phyloP scores from a whole-genome alignment of 35 echinoderm and acorn worm species.

The Acanthaster planci region DNA sequence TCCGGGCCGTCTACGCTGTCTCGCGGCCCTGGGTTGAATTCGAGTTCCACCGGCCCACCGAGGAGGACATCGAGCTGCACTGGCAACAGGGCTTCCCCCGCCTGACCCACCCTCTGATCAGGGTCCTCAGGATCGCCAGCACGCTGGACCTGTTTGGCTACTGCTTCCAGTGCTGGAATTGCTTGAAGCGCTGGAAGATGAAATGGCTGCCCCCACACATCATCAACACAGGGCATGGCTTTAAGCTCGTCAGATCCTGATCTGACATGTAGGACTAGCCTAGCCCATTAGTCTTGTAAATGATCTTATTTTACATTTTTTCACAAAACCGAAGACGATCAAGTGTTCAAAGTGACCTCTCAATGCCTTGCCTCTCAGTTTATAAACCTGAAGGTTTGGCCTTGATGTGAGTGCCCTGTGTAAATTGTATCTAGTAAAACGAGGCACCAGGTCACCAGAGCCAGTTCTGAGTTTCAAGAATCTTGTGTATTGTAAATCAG shows the following conservation, averaged over 20 bases:
- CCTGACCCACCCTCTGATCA: slow-evolving; percentile 79
- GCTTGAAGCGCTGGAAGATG: slow-evolving; percentile 81
- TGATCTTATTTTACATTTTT: too few relatives aligned
- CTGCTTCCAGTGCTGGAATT: slow-evolving; percentile 62
- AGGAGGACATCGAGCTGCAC: slow-evolving; percentile 83
- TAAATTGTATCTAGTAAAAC: too few relatives aligned
- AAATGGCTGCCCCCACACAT: slow-evolving; percentile 90
- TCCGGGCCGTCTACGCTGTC: slow-evolving; percentile 72
- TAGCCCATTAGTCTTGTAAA: too few relatives aligned
- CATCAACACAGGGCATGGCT: slow-evolving; percentile 92
- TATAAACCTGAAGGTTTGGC: too few relatives aligned
- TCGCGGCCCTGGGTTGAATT: slow-evolving; percentile 86
- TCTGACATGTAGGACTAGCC: not conserved
- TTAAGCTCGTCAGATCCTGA: slow-evolving; percentile 90
- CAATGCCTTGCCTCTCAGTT: too few relatives aligned
- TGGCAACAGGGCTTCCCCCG: slow-evolving; percentile 91
- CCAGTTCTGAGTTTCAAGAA: too few relatives aligned
- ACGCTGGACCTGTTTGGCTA: slow-evolving; percentile 61
- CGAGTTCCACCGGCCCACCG: slow-evolving; percentile 86
- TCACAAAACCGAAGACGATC: too few relatives aligned
- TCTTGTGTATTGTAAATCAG: too few relatives aligned
- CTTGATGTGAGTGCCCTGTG: too few relatives aligned
- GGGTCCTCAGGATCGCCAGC: slow-evolving; percentile 61
- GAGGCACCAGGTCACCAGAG: too few relatives aligned
- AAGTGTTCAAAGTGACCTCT: too few relatives aligned